Evolutionary conservation across 2,797 vertebrate species (phyloP).

Genomic region (Cryptoprocta ferox): DNA sequence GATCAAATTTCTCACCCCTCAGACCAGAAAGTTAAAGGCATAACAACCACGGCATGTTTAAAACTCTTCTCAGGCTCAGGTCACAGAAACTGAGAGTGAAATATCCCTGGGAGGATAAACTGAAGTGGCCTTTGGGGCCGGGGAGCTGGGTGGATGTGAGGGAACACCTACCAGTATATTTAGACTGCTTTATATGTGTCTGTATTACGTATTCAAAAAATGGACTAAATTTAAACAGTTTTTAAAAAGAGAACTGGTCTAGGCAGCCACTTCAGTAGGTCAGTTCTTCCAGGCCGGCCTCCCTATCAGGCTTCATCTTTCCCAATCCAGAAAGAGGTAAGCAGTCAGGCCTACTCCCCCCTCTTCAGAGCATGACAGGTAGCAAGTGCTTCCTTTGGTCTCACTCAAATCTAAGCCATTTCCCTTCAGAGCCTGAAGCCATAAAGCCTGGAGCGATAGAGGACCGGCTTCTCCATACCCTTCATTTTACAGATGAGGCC

Average conservation of each 20-base stretch:
- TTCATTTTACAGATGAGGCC: background rate
- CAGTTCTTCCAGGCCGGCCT: background rate
- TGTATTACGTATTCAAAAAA: background rate
- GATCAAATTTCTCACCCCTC: conserved; percentile 65
- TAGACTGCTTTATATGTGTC: background rate
- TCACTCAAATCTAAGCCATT: conserved; percentile 14
- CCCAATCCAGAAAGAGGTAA: background rate
- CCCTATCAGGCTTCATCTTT: background rate
- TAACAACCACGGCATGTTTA: background rate
- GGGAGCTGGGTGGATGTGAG: background rate
- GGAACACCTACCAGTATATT: background rate
- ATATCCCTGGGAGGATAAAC: background rate
- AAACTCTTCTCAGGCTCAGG: background rate
- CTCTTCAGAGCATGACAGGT: background rate
- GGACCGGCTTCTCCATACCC: background rate
- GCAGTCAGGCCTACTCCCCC: background rate
- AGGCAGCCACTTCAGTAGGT: background rate
- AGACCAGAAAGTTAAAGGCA: conserved; percentile 38
- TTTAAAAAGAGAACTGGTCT: background rate
- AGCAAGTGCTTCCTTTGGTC: background rate
- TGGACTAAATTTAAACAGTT: background rate
- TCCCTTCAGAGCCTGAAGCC: background rate
- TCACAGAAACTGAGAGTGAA: background rate
- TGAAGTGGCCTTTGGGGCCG: background rate
- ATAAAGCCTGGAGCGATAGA: background rate